Conservation (phyloP, 2,797 vertebrate species). For the Orestias chungarensis region DNA sequence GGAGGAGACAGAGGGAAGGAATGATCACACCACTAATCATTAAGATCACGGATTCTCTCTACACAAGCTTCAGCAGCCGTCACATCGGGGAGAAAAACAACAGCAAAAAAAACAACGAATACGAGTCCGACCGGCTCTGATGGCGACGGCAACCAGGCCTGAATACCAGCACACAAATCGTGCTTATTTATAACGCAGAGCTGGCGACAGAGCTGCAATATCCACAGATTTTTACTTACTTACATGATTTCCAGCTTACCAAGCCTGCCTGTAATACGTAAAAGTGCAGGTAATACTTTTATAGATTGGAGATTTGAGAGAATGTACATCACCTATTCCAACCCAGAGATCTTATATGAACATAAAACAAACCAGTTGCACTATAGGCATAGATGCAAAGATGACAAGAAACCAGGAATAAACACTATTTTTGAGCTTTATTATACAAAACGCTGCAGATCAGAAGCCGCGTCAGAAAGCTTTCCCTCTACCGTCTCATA, state of each 20-base stretch:
- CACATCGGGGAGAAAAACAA: background rate
- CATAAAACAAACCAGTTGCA: background rate
- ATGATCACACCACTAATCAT: constrained; percentile 56
- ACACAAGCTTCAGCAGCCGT: constrained; percentile 13
- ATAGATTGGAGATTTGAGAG: background rate
- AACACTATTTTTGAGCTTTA: background rate
- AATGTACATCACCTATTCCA: background rate
- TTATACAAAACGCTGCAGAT: background rate
- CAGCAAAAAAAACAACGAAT: background rate
- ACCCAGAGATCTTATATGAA: background rate
- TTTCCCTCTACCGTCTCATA: background rate
- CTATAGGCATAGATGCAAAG: background rate
- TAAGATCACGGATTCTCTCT: constrained; percentile 44
- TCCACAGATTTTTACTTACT: background rate
- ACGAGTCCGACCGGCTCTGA: constrained; percentile 46
- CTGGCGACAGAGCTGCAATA: constrained; percentile 6
- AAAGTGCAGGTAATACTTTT: background rate
- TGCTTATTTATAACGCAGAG: constrained; percentile 53
- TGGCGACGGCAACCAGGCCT: constrained; percentile 5
- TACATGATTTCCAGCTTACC: background rate
- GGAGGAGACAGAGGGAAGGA: constrained; percentile 46
- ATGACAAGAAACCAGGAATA: background rate
- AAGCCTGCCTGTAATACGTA: background rate
- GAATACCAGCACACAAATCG: constrained; percentile 42
- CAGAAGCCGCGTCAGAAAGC: background rate